Base-by-base conservation (phyloP, 2,797 vertebrate genomes). In the Myotis planiceps region DNA sequence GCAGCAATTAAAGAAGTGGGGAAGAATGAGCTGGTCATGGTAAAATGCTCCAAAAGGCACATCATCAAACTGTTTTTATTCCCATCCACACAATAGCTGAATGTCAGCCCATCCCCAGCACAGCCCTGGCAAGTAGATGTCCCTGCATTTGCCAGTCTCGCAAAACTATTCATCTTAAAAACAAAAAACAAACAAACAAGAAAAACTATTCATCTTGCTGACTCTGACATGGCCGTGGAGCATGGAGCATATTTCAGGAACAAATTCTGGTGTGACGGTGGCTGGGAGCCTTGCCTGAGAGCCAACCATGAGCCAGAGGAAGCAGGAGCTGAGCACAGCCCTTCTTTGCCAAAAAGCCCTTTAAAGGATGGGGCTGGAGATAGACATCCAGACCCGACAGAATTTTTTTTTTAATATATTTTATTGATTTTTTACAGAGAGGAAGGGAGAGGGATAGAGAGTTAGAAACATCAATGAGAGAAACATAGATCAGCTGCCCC, bases 61-160 rank as follows among this genome's bases (percentile, higher is more conserved):
- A 6, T 3, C n/a, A 12, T 27, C 34, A 14, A 51, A 5, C 4
- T 29, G 1, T 29, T 51, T 12, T 51, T 10, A 3, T 32, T 47
- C 29, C 34, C 25, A 1, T 25, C 47, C 42, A n/a, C 12, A 49
- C 1, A 1, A 21, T 5, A 0, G 65, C 49, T 9, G 2, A 25
- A 9, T 0, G 6, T 19, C 2, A 34, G 79, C 32, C 10, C 2
- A 5, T 1, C 15, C 19, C 75, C 1, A 2, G 53, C 9, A 51
- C 23, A 9, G 25, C 0, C 63, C 63, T 2, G 49, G 42, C 10
- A 78, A 32, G 12, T 1, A 4, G 9, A 16, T 3, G 0, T 6
- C 5, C 51, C 72, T 23, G 47, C 19, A 3, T 9, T 7, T 9
- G 53, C 23, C 13, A 3, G 14, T 10, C n/a, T 51, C 25, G 18